Conservation (phyloP, 2,797 vertebrate genomes). For the Oceanodroma leucorhoa region DNA sequence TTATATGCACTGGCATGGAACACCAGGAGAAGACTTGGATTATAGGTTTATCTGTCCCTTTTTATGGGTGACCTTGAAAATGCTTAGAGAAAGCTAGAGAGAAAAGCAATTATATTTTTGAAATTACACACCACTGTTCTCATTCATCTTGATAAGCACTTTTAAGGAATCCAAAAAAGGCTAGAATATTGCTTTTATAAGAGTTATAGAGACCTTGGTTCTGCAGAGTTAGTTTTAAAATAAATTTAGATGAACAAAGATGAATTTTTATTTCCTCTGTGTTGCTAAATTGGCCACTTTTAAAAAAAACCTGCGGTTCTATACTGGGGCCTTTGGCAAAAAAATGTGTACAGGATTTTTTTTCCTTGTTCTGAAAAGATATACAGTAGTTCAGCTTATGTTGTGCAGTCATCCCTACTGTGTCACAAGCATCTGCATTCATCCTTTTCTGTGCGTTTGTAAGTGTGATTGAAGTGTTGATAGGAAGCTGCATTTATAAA, state of each 20-base stretch:
- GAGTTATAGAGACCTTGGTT: conserved; percentile 61
- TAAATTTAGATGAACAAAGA: conserved; percentile 76
- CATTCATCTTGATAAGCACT: conserved; percentile 84
- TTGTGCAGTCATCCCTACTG: not conserved
- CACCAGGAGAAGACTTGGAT: conserved; percentile 48
- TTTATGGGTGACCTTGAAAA: conserved; percentile 76
- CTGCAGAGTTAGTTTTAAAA: conserved; percentile 68
- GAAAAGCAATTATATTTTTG: conserved; percentile 84
- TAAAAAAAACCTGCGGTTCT: not conserved
- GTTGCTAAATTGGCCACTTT: conserved; percentile 61
- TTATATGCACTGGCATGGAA: not conserved
- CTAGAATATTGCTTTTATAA: conserved; percentile 68
- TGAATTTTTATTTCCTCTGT: conserved; percentile 73
- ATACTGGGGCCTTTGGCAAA: not conserved
- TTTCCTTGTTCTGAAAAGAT: not conserved
- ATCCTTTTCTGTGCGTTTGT: not conserved
- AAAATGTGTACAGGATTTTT: not conserved
- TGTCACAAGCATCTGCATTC: not conserved
- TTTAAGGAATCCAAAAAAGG: conserved; percentile 74
- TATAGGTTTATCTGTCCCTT: conserved; percentile 46
- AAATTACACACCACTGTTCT: conserved; percentile 79
- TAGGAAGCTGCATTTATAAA: conserved; percentile 24
- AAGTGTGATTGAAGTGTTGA: not conserved
- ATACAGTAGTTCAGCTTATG: not conserved
- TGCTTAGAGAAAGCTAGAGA: conserved; percentile 65